phyloP scores from a whole-genome alignment of 1,140 invertebrate species.

The Tigriopus japonicus region DNA sequence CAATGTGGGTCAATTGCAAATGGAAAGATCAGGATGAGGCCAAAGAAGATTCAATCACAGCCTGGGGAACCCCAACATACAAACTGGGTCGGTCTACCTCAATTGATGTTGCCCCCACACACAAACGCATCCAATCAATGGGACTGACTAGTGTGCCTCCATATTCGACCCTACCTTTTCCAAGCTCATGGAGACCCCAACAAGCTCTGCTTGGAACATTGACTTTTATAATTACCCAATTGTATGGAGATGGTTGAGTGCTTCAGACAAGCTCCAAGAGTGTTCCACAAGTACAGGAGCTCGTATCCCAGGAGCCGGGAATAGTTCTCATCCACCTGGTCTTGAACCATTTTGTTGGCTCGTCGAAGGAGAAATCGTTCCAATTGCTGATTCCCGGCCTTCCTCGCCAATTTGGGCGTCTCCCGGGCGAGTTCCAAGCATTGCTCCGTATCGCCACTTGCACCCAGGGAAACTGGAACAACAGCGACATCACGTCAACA shows the following conservation, averaged over 20 bases:
- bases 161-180: too few relatives aligned
- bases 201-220: too few relatives aligned
- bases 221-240: conserved; percentile 22
- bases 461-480: conserved; percentile 33
- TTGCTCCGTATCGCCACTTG: conserved; percentile 28
- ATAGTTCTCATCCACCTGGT: conserved; percentile 23
- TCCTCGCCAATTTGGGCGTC: conserved; percentile 26
- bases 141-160: too few relatives aligned
- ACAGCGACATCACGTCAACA: conserved; percentile 11
- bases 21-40: too few relatives aligned
- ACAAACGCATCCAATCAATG: too few relatives aligned
- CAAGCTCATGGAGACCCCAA: too few relatives aligned
- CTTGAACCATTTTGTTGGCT: conserved; percentile 17
- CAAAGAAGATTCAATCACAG: too few relatives aligned
- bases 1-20: too few relatives aligned
- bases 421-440: conserved; percentile 26
- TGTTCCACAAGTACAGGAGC: conserved; percentile 50
- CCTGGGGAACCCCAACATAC: too few relatives aligned
- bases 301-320: conserved; percentile 43
- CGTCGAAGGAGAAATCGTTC: conserved; percentile 25
- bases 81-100: too few relatives aligned
- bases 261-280: conserved; percentile 38
- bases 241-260: conserved; percentile 31
- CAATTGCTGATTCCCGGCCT: conserved; percentile 27
- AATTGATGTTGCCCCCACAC: too few relatives aligned